Base-by-base conservation (phyloP, 1,140 invertebrate species). In the Papilio xuthus region DNA sequence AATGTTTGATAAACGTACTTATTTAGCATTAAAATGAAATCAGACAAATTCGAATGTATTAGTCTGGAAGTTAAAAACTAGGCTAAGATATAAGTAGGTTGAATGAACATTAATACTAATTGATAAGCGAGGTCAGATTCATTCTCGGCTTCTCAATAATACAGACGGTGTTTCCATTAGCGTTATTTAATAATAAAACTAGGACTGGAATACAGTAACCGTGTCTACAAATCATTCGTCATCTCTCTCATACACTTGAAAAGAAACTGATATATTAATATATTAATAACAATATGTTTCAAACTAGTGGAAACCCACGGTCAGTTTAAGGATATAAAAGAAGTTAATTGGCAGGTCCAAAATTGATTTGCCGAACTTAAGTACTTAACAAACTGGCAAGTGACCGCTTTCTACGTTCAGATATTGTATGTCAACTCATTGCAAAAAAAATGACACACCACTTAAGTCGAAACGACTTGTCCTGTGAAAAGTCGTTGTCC, bases 391-490 rank as follows among this genome's bases (percentile, higher is more conserved):
- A 63, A 63, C 60, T 63, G 60, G 26, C 13, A 26, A 28, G 9
- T 60, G 20, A 23, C 9, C 56, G 23, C 60, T 63, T 63, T 63
- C 26, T 63, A 15, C 26, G 23, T 63, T 28, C 12, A 28, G 26
- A 32, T 63, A 28, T 28, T 28, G 60, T 60, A 28, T 63, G 12
- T 28, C 23, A 28, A 28, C 23, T 2, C 23, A 63, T 28, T 28
- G 12, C 23, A 28, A 78, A 20, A n/a, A 10, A 44, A 28, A 26
- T 50, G 41, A 71, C 28, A 23, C 42, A 78, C 20, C 69, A 13
- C 42, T 69, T 69, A 74, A 79, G 47, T 77, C 71, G 63, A 74
- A 78, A 77, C 69, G 74, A 73, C 37, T 67, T 60, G 7, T 37
- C 50, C 8, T n/a, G 50, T 78, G 53, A 71, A 70, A 56, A 77